phyloP scores from a whole-genome alignment of 2,888 invertebrate species.

The Volucella zonaria region DNA sequence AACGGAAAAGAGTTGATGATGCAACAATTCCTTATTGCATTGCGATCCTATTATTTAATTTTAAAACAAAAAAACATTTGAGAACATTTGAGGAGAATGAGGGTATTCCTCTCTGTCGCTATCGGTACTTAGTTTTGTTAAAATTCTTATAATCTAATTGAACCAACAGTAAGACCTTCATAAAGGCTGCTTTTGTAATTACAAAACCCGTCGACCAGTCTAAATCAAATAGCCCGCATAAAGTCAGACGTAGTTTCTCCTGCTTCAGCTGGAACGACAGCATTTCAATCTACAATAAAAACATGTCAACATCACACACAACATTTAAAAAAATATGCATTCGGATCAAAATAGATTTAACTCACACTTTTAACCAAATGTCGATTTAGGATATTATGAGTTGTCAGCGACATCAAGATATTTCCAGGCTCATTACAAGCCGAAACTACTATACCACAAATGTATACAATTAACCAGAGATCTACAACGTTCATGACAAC shows the following conservation, averaged over 20 bases:
- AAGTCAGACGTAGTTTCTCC: neutral
- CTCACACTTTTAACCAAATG: conserved; percentile 8
- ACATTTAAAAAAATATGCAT: no score
- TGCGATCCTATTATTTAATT: no score
- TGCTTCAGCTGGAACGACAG: neutral
- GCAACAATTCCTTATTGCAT: no score
- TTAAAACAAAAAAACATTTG: no score
- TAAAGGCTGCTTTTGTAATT: neutral
- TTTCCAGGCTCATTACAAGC: neutral
- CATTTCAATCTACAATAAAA: conserved; percentile 1
- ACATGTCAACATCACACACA: neutral
- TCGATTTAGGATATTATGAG: conserved; percentile 2
- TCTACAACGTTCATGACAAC: neutral
- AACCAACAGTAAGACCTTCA: neutral
- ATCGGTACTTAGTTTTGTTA: neutral
- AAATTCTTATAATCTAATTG: conserved; percentile 1
- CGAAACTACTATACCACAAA: conserved; percentile 6
- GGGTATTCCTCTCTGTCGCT: no score
- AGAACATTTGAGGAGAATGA: no score
- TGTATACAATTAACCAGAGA: neutral
- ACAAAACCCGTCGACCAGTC: neutral
- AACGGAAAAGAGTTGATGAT: no score
- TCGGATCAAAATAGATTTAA: neutral
- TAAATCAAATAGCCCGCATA: conserved; percentile 9
- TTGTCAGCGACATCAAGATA: neutral